phyloP scores from a whole-genome alignment of 64 coral and sea anemone species.

The Montipora capricornis region DNA sequence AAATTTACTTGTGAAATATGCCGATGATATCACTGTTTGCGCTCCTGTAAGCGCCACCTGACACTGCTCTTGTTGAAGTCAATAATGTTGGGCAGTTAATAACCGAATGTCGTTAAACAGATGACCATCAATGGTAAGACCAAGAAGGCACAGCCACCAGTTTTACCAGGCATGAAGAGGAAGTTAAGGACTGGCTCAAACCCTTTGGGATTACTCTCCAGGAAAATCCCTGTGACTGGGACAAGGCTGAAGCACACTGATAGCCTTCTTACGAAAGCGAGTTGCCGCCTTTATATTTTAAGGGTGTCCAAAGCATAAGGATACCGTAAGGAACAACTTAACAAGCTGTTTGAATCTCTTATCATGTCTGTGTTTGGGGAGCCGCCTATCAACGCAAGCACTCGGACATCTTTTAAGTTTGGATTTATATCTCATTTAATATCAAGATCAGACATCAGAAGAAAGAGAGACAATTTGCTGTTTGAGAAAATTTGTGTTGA shows the following conservation, averaged over 20 bases:
- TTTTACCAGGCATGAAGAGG: neutral
- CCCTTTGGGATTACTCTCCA: neutral
- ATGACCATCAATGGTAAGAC: neutral
- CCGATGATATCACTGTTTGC: neutral
- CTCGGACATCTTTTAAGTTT: too few species aligned
- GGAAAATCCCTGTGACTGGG: neutral
- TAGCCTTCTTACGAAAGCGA: neutral
- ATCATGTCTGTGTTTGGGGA: too few species aligned
- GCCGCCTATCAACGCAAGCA: too few species aligned
- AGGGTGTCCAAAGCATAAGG: constrained; percentile 27
- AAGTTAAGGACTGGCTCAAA: neutral
- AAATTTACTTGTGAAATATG: neutral
- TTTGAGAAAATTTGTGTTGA: too few species aligned
- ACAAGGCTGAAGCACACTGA: neutral
- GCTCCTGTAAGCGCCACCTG: neutral
- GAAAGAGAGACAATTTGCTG: too few species aligned
- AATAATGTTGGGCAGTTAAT: neutral
- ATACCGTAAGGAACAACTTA: neutral
- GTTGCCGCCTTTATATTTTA: neutral
- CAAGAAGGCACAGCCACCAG: neutral
- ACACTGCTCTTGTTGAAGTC: neutral
- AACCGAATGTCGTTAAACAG: neutral
- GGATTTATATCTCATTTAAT: too few species aligned
- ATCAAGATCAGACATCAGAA: too few species aligned
- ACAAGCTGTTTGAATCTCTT: neutral